Base-by-base conservation (phyloP, 2,797 vertebrate species). In the Acropternis orthonyx region DNA sequence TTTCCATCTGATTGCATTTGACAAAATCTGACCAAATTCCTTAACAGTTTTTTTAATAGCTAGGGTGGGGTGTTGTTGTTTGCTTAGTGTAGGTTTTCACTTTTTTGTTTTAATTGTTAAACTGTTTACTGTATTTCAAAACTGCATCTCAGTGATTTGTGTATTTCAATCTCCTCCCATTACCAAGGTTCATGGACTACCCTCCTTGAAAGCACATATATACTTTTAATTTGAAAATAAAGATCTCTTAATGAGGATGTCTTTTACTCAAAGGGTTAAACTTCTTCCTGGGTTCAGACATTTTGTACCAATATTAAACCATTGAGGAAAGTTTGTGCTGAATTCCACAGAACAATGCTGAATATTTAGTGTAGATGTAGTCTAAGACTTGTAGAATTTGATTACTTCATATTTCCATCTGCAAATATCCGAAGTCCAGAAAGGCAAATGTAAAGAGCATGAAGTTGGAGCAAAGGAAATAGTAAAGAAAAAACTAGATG, bases 61-160 rank as follows among this genome's bases (percentile, higher is more conserved):
- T 34, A 2, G 19, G 2, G 7, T 2, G 2, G 4, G 5, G 12
- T 8, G 17, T 46, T 69, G 12, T 39, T 55, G 26, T 44, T 51
- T 37, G 4, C 26, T 78, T 65, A n/a, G 10, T 28, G 22, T 12
- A 19, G 19, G 10, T 2, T 23, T 79, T 62, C 3, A 13, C 36
- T n/a, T 68, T 5, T 43, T 39, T 68, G 9, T n/a, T 85, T 87
- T 46, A 43, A 67, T 67, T n/a, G 9, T 27, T 81, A 41, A 52
- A 22, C 16, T 59, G 10, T 51, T 71, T 74, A 54, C 19, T 12
- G 4, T 36, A 1, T 85, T 46, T 14, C 62, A 55, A 79, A 24
- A 55, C 7, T 63, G 24, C 14, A 22, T 79, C 22, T 37, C 48
- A 87, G 10, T 30, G 27, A 58, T 1, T 30, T 7, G 36, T 62